These are phyloP conservation scores for Vireo altiloquus DNA, from an alignment of 2,113 vertebrate genomes.

Conservation along the genomic window DNA sequence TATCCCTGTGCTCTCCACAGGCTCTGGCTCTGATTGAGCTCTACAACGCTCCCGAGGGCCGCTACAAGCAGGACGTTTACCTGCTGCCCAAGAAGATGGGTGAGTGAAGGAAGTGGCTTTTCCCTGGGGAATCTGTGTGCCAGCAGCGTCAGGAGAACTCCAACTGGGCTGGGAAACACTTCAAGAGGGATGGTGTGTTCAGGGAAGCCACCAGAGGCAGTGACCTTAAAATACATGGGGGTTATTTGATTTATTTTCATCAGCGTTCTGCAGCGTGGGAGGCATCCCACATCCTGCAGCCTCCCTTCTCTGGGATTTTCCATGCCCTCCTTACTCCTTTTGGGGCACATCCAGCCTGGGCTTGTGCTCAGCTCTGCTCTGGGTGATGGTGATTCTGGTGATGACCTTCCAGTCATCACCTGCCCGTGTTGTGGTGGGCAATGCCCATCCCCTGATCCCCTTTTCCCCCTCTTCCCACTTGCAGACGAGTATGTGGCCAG, in stretches of 20 bases:
- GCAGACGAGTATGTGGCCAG: conserved; percentile 86
- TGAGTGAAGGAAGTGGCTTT: conserved; percentile 61
- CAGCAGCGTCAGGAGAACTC: neutral
- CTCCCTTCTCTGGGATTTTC: neutral
- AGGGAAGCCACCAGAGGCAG: neutral
- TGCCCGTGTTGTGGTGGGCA: accelerated
- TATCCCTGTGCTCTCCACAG: conserved; percentile 61
- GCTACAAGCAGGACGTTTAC: conserved; percentile 97
- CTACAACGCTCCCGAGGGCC: conserved; percentile 94
- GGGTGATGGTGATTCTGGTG: accelerated
- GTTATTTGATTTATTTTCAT: neutral
- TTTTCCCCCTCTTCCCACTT: neutral
- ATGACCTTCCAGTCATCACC: accelerated
- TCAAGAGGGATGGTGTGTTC: neutral
- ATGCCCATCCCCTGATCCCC: accelerated
- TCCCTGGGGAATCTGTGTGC: neutral
- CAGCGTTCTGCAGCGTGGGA: accelerated
- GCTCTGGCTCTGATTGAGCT: conserved; percentile 95
- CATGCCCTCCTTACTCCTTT: neutral
- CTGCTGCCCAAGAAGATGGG: conserved; percentile 98
- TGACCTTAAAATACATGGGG: accelerated
- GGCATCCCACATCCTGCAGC: neutral
- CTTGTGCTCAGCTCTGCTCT: neutral
- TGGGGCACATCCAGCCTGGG: neutral
- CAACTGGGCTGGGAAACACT: neutral